phyloP scores from a whole-genome alignment of 2,888 invertebrate species.

The Netelia fuscicornis region DNA sequence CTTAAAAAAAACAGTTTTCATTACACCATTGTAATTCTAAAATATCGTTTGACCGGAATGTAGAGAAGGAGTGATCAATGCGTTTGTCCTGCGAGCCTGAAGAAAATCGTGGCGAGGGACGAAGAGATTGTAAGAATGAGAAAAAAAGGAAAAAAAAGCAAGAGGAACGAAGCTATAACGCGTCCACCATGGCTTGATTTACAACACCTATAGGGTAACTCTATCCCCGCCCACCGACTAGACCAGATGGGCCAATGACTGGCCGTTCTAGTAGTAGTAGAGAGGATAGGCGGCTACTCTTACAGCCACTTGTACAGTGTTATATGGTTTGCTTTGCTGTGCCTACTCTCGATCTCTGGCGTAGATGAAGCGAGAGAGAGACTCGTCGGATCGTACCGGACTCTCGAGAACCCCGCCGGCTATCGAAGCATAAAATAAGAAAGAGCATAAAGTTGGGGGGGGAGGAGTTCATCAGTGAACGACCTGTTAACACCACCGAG shows the following conservation, averaged over 20 bases:
- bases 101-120: slow-evolving; percentile 25
- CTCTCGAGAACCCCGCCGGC: background rate
- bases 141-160: slow-evolving; percentile 26
- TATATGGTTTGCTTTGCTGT: background rate
- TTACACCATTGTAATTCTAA: too few relatives aligned
- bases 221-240: slow-evolving; percentile 81
- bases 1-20: too few relatives aligned
- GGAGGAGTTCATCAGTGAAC: slow-evolving; percentile 19
- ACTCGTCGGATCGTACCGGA: background rate
- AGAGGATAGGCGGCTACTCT: slow-evolving; percentile 72
- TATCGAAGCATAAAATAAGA: background rate
- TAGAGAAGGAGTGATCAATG: background rate
- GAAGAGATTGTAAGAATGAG: background rate
- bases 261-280: slow-evolving; percentile 74
- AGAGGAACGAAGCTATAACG: slow-evolving; percentile 66
- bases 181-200: slow-evolving; percentile 76
- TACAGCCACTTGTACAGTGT: background rate
- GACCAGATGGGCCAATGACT: slow-evolving; percentile 79
- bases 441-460: too few relatives aligned
- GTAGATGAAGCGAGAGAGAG: background rate
- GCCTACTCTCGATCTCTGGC: background rate
- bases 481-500: background rate
- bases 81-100: background rate
- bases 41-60: background rate
- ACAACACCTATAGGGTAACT: slow-evolving; percentile 77